Conservation (phyloP, 2,888 invertebrate genomes). For the Acanthosepion pharaonis region DNA sequence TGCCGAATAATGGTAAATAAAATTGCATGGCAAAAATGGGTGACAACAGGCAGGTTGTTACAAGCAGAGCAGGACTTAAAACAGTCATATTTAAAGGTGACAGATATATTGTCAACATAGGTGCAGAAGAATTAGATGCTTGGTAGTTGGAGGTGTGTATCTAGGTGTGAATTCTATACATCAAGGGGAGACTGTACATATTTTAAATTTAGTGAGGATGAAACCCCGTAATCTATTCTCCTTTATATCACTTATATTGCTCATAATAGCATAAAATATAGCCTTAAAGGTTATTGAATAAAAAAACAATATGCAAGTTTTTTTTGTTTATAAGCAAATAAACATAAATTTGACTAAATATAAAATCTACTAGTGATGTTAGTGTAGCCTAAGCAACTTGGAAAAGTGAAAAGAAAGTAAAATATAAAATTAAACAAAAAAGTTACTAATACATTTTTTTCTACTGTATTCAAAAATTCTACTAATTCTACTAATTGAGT, state of each 20-base stretch:
- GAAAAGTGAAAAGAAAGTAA: too few relatives aligned
- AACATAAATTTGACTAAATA: too few relatives aligned
- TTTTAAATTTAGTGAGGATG: not conserved
- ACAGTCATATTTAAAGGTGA: not conserved
- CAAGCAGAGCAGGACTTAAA: not conserved
- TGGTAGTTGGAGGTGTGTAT: not conserved
- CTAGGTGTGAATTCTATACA: not conserved
- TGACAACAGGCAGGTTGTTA: not conserved
- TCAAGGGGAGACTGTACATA: not conserved
- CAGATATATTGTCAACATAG: not conserved
- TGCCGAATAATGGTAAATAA: not conserved
- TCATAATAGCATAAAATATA: not conserved
- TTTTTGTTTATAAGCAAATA: too few relatives aligned
- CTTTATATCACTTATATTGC: not conserved
- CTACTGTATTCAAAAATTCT: too few relatives aligned
- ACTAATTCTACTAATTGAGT: too few relatives aligned
- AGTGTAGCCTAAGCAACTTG: too few relatives aligned
- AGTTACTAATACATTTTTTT: too few relatives aligned
- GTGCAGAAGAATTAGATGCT: not conserved
- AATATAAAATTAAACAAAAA: too few relatives aligned
- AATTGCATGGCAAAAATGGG: constrained; percentile 2
- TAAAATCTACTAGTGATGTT: too few relatives aligned
- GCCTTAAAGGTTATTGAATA: not conserved
- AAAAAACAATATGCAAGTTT: not conserved
- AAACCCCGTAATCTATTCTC: not conserved